These are phyloP conservation scores for Papilio demoleus DNA, from an alignment of 2,888 invertebrate species.

Conservation along the genomic window DNA sequence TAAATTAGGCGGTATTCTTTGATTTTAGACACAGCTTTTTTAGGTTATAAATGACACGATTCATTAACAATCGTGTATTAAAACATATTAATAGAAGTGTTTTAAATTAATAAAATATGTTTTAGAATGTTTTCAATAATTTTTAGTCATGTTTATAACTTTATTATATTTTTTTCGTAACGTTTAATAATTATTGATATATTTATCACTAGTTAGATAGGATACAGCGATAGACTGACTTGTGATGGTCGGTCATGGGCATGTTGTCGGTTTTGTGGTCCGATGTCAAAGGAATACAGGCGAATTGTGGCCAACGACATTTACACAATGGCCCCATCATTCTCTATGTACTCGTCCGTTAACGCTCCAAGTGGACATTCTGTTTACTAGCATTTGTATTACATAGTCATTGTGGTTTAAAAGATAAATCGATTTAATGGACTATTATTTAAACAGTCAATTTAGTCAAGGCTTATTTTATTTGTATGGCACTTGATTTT, in stretches of 20 bases:
- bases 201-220: neutral
- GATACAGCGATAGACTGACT: neutral
- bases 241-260: slow-evolving; percentile 2
- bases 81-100: no score
- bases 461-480: no score
- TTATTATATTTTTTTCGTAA: neutral
- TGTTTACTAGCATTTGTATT: slow-evolving; percentile 8
- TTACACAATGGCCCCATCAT: slow-evolving; percentile 33
- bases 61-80: no score
- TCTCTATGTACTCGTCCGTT: slow-evolving; percentile 20
- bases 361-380: slow-evolving; percentile 6
- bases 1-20: no score
- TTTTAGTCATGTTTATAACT: no score
- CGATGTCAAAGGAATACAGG: slow-evolving; percentile 27
- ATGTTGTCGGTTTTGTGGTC: slow-evolving; percentile 31
- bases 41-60: no score
- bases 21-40: no score
- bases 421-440: no score
- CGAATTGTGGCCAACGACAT: slow-evolving; percentile 25
- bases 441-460: no score
- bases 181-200: neutral
- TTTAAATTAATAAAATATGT: no score
- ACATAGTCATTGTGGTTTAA: neutral
- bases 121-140: neutral
- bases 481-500: no score